These are phyloP conservation scores for Riparia riparia DNA, from an alignment of 2,113 vertebrate species.

Conservation along the genomic window DNA sequence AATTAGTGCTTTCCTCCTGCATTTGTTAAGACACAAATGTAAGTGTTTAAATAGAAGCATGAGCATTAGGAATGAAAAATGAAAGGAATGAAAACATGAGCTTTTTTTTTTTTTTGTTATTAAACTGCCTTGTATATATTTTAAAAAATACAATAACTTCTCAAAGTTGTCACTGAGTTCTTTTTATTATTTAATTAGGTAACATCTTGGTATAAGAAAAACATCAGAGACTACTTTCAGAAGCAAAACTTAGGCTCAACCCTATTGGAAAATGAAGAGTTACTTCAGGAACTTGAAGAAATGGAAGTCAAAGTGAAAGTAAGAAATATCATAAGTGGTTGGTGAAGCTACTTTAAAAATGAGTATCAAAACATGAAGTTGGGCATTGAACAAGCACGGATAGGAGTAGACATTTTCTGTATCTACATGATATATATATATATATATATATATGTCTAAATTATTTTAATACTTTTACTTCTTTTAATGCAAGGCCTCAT, in stretches of 20 bases:
- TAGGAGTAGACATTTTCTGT: not conserved
- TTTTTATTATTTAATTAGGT: conserved; percentile 72
- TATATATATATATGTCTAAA: not conserved
- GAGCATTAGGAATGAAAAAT: not conserved
- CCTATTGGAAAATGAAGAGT: conserved; percentile 82
- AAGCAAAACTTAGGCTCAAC: conserved; percentile 80
- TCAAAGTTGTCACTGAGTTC: not conserved
- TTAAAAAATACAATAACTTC: not conserved
- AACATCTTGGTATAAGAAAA: conserved; percentile 82
- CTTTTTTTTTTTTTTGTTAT: not conserved
- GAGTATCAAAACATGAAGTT: not conserved
- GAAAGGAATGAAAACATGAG: not conserved
- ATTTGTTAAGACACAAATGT: not conserved
- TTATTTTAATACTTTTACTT: not conserved
- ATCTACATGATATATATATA: not conserved
- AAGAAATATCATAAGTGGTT: conserved; percentile 25
- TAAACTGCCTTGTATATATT: not conserved
- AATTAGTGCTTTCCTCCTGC: not conserved
- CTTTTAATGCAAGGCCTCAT: not conserved
- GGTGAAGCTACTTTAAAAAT: not conserved
- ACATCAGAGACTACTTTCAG: conserved; percentile 74
- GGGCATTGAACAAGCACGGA: not conserved
- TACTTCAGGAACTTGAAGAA: conserved; percentile 79
- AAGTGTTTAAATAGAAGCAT: not conserved
- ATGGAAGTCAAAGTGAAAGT: conserved; percentile 82